These are phyloP conservation scores for Henricia sp. DNA, from an alignment of 53 echinoderm and acorn worm species.

Conservation along the genomic window DNA sequence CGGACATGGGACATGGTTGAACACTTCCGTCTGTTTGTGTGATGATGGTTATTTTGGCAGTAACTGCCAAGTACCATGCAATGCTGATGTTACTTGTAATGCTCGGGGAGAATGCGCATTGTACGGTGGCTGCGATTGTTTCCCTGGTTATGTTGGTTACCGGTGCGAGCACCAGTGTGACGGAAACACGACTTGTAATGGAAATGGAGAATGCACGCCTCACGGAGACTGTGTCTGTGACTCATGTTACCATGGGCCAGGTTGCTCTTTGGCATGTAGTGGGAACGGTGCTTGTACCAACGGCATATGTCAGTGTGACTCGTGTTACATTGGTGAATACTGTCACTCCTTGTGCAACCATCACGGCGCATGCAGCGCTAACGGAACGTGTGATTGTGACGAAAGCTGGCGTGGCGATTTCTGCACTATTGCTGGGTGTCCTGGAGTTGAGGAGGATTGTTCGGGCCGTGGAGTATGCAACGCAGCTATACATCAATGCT, in stretches of 20 bases:
- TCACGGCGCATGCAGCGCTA: conserved; percentile 66
- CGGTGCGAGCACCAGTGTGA: conserved; percentile 83
- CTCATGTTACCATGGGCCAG: conserved; percentile 74
- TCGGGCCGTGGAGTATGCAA: conserved; percentile 94
- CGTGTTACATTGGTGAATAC: conserved; percentile 78
- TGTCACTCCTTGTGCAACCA: conserved; percentile 84
- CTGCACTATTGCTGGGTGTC: conserved; percentile 87
- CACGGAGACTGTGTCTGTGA: conserved; percentile 82
- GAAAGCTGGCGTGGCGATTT: conserved; percentile 79
- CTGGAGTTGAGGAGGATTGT: conserved; percentile 75
- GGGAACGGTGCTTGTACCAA: conserved; percentile 69
- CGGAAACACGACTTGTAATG: conserved; percentile 70
- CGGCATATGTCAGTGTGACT: conserved; percentile 74
- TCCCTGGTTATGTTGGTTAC: conserved; percentile 80
- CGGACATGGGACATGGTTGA: conserved; percentile 71
- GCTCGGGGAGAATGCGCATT: conserved; percentile 72
- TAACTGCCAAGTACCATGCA: conserved; percentile 80
- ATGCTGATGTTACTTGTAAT: conserved; percentile 66
- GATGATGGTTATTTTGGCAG: conserved; percentile 73
- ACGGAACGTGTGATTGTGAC: conserved; percentile 72
- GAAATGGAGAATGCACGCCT: conserved; percentile 78
- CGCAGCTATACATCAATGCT: conserved; percentile 79
- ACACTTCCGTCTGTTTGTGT: conserved; percentile 57
- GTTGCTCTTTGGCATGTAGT: conserved; percentile 74
- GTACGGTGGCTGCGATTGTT: conserved; percentile 77